Conservation (phyloP, 2,797 vertebrate species). For the Typhlichthys subterraneus region DNA sequence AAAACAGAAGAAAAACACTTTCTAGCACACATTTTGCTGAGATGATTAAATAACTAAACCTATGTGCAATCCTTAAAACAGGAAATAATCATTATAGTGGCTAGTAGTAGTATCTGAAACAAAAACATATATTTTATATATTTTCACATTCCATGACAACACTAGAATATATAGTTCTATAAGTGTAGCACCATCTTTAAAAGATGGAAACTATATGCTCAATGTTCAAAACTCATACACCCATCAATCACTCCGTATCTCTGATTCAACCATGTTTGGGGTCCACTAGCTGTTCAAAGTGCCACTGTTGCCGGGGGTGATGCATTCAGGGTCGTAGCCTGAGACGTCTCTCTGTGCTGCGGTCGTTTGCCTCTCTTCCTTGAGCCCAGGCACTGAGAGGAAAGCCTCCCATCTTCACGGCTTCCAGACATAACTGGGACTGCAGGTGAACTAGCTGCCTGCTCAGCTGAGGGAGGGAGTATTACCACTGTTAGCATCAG, state of each 20-base stretch:
- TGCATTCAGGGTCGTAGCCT: slow-evolving; percentile 73
- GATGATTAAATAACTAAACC: no score
- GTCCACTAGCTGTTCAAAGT: slow-evolving; percentile 72
- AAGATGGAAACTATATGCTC: slow-evolving; percentile 9
- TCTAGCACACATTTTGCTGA: no score
- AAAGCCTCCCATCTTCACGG: slow-evolving; percentile 56
- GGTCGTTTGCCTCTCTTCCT: background rate
- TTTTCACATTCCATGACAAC: slow-evolving; percentile 7
- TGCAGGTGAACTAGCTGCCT: slow-evolving; percentile 82
- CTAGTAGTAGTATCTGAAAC: slow-evolving; percentile 5
- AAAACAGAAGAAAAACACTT: no score
- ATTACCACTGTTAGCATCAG: background rate
- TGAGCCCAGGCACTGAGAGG: slow-evolving; percentile 6
- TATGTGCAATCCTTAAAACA: slow-evolving; percentile 65
- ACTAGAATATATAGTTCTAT: slow-evolving; percentile 25
- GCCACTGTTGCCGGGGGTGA: slow-evolving; percentile 82
- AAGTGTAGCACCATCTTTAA: slow-evolving; percentile 6
- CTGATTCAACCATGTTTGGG: slow-evolving; percentile 50
- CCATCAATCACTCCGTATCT: background rate
- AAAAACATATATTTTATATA: background rate
- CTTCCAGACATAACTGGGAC: slow-evolving; percentile 86
- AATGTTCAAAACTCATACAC: slow-evolving; percentile 11
- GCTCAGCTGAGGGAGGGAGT: slow-evolving; percentile 64
- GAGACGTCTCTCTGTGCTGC: slow-evolving; percentile 57
- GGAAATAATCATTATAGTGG: slow-evolving; percentile 38